Evolutionary conservation across 2,797 vertebrate species (phyloP).

Genomic region (Numenius phaeopus): DNA sequence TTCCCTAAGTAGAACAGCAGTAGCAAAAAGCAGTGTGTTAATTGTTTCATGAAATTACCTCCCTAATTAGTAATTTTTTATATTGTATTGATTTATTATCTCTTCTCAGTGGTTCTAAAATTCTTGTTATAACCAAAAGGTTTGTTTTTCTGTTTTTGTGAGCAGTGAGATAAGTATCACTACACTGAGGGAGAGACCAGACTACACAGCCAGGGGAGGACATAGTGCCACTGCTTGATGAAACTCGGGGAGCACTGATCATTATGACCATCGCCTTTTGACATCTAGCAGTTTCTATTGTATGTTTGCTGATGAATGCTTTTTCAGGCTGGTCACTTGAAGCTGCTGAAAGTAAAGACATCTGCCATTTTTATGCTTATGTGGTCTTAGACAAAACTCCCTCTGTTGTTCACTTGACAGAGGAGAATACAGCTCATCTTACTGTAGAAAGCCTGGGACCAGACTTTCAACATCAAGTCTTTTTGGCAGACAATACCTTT

Average conservation of each 20-base stretch:
- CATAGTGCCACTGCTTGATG: conserved; percentile 73
- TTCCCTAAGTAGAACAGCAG: neutral
- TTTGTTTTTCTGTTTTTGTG: conserved; percentile 83
- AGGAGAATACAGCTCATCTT: conserved; percentile 86
- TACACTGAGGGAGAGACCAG: conserved; percentile 72
- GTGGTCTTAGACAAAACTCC: conserved; percentile 80
- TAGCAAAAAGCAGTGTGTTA: neutral
- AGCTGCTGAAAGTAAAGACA: conserved; percentile 74
- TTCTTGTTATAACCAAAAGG: conserved; percentile 49
- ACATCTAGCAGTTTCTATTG: conserved; percentile 81
- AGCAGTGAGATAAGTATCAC: conserved; percentile 75
- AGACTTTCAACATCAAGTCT: conserved; percentile 73
- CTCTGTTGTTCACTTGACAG: conserved; percentile 79
- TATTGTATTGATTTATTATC: neutral
- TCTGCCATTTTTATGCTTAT: conserved; percentile 80
- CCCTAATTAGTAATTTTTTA: neutral
- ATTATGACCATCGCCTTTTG: conserved; percentile 76
- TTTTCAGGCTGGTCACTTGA: conserved; percentile 68
- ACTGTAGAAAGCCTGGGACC: conserved; percentile 77
- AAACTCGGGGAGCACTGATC: conserved; percentile 76
- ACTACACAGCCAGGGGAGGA: conserved; percentile 76
- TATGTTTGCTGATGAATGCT: conserved; percentile 50
- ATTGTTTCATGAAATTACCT: neutral
- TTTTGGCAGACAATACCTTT: conserved; percentile 81
- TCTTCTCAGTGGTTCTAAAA: conserved; percentile 26